Evolutionary conservation across 2,113 vertebrate genomes (phyloP), one percentile per base, ranked within the genome.

Genomic region (Saguinus imperator): DNA sequence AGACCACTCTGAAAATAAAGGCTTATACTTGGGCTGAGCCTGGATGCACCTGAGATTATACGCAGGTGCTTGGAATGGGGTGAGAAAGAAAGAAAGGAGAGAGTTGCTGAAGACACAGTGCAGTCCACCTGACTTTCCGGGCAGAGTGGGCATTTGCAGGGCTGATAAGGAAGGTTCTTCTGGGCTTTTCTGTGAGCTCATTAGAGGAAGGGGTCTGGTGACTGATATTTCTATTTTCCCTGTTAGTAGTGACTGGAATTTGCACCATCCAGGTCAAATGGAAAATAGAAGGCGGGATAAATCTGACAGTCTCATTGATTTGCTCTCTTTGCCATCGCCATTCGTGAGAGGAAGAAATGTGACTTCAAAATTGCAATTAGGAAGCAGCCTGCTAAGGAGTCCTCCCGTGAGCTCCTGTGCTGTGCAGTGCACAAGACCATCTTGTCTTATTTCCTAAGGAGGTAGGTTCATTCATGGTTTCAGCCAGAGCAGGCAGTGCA

Each of bases 311-410:
- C 32, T 68, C 98, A 98, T 97, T 96, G 98, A 98, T 98, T 97
- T 97, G 93, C 96, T 96, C 98, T 91, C 98, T 98, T 97, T 98
- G 97, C 97, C 97, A 93, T 96, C 29, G 0, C 87, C 57, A 4
- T 95, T 96, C 94, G 93, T 89, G 68, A 95, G 97, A 97, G 97
- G 85, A 96, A 98, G 97, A 96, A 97, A 87, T 68, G 96, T 10
- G 98, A 94, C 97, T 98, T 98, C 48, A 97, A 97, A 98, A 94
- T 95, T 93, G 98, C 98, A 98, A 98, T 98, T 98, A 98, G 96
- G 97, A 96, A 80, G n/a, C 97, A 82, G 96, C 88, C 97, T 95
- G 79, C 83, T 87, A 52, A 95, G 96, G 86, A 72, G n/a, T 97
- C 96, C 89, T 94, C 45, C 81, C 14, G 0, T 6, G 85, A 86